phyloP scores from a whole-genome alignment of 1,140 invertebrate species.

The Pinna nobilis region DNA sequence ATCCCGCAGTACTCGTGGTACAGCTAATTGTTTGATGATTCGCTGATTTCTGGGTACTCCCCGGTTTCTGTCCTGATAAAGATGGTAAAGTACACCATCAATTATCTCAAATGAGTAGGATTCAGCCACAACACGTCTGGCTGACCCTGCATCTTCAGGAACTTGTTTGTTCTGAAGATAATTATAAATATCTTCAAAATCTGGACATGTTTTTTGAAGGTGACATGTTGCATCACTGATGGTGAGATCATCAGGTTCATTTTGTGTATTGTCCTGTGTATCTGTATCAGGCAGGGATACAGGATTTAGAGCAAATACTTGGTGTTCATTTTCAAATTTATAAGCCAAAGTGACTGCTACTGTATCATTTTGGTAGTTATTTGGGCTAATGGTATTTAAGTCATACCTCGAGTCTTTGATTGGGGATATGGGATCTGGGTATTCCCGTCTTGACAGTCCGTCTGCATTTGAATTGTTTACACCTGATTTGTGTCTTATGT shows the following conservation, averaged over 20 bases:
- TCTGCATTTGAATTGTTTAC: constrained; percentile 33
- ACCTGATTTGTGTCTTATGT: constrained; percentile 29
- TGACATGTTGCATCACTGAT: neutral
- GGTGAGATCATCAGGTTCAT: neutral
- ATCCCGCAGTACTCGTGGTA: constrained; percentile 29
- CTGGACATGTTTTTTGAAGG: constrained; percentile 1
- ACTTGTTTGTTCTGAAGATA: neutral
- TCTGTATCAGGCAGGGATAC: neutral
- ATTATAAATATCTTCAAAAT: neutral
- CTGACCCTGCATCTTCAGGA: constrained; percentile 10
- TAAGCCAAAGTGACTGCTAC: neutral
- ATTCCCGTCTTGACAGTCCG: constrained; percentile 3
- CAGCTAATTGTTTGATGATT: constrained; percentile 27
- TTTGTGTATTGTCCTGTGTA: neutral
- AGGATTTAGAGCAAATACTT: neutral
- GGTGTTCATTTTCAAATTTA: neutral
- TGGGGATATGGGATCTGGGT: neutral
- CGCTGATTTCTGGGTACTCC: neutral
- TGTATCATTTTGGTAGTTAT: neutral
- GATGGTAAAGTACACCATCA: constrained; percentile 31
- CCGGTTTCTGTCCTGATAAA: constrained; percentile 13
- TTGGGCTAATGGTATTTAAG: neutral
- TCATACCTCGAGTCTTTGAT: neutral
- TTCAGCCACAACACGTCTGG: constrained; percentile 16
- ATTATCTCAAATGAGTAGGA: constrained; percentile 28